Percentiles rank a stretch among this genome's conserved stretches.
phyloP scores from a whole-genome alignment of 2,113 vertebrate genomes.

The Uria aalge region DNA sequence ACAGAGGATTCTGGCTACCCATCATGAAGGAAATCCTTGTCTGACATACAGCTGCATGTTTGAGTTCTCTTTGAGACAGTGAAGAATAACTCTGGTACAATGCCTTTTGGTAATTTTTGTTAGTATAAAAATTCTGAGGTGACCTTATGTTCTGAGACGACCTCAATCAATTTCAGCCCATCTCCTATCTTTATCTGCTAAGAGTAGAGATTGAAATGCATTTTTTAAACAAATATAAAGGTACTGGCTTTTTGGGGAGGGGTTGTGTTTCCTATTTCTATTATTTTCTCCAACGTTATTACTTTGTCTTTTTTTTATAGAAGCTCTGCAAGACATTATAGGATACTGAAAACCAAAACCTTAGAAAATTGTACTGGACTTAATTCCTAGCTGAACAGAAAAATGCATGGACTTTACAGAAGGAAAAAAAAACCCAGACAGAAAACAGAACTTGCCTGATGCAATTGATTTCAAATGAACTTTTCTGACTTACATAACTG shows the following conservation, averaged over 20 bases:
- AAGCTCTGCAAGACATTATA: background rate
- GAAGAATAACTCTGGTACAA: background rate
- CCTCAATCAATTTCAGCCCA: background rate
- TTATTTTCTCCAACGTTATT: background rate
- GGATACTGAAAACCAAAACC: background rate
- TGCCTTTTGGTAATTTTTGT: background rate
- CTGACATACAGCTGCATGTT: background rate
- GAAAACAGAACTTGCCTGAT: background rate
- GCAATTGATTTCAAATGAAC: background rate
- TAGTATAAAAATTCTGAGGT: background rate
- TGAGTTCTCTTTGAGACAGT: background rate
- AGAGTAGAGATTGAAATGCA: background rate
- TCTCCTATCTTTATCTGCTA: background rate
- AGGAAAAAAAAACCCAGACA: background rate
- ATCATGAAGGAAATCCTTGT: background rate
- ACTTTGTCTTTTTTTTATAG: background rate
- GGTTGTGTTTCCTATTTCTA: background rate
- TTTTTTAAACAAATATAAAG: background rate
- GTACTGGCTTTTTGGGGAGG: background rate
- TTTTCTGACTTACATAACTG: background rate
- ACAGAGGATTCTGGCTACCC: background rate
- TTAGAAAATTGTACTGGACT: background rate
- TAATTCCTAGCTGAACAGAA: background rate
- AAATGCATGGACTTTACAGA: background rate
- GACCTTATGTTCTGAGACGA: background rate